These are phyloP conservation scores for Cyprinus carpio DNA, from an alignment of 2,113 vertebrate species.

Conservation along the genomic window DNA sequence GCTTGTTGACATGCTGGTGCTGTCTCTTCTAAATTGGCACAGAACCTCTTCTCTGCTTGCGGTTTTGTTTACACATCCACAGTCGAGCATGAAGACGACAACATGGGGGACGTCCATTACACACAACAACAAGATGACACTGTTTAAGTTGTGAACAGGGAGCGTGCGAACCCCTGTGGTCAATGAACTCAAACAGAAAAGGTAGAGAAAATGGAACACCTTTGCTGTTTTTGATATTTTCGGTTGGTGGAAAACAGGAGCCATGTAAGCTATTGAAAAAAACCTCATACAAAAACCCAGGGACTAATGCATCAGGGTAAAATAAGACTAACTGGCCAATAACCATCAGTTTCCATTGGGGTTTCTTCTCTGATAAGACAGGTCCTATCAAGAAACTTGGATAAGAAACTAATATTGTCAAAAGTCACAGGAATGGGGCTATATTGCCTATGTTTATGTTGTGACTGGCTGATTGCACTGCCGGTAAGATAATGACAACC, in stretches of 20 bases:
- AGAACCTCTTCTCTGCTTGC: background rate
- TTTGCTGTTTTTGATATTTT: background rate
- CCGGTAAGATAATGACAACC: background rate
- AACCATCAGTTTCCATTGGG: background rate
- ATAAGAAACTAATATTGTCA: too few species aligned
- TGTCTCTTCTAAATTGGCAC: background rate
- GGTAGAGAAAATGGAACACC: constrained; percentile 4
- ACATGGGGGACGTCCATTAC: background rate
- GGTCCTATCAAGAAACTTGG: background rate
- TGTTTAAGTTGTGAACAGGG: constrained; percentile 1
- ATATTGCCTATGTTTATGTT: background rate
- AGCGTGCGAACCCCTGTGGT: background rate
- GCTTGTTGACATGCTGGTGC: constrained; percentile 21
- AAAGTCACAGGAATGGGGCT: too few species aligned
- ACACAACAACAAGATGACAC: constrained; percentile 30
- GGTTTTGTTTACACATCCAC: constrained; percentile 25
- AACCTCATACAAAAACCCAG: background rate
- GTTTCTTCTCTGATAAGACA: background rate
- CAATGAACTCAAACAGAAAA: constrained; percentile 1
- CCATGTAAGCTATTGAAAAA: background rate
- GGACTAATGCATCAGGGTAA: background rate
- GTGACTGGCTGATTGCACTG: background rate
- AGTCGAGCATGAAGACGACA: background rate
- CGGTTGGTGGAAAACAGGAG: background rate
- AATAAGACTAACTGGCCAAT: background rate